phyloP scores from a whole-genome alignment of 1,140 invertebrate genomes.

The Andrena cerasifolii region DNA sequence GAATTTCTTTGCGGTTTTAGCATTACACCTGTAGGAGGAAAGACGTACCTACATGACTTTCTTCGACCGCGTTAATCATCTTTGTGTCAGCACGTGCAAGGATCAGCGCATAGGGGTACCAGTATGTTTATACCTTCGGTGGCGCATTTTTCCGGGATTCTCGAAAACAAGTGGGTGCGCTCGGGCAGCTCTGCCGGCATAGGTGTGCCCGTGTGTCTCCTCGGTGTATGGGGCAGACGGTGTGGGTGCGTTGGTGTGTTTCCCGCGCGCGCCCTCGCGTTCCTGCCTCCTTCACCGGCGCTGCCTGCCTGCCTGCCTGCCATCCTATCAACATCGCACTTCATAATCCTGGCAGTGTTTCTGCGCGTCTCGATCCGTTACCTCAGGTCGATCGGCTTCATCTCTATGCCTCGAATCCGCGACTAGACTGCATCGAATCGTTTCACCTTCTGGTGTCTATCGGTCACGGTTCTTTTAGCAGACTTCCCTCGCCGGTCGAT shows the following conservation, averaged over 20 bases:
- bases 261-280: constrained; percentile 62
- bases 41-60: too few species aligned
- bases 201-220: constrained; percentile 32
- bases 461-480: too few species aligned
- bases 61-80: background rate
- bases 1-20: too few species aligned
- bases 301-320: constrained; percentile 57
- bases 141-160: constrained; percentile 25
- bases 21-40: too few species aligned
- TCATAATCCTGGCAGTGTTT: constrained; percentile 77
- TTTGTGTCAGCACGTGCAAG: background rate
- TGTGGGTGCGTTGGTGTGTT: constrained; percentile 58
- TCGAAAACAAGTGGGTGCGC: constrained; percentile 26
- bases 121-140: constrained; percentile 27
- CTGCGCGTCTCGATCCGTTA: constrained; percentile 74
- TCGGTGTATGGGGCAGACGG: constrained; percentile 10
- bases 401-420: constrained; percentile 11
- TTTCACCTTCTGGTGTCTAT: too few species aligned
- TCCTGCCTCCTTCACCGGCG: constrained; percentile 68
- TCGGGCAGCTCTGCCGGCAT: constrained; percentile 6
- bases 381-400: constrained; percentile 55
- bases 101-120: constrained; percentile 33
- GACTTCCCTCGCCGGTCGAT: background rate
- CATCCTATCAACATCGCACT: constrained; percentile 77
- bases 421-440: background rate